phyloP scores from a whole-genome alignment of 2,113 vertebrate species.

The Pipra filicauda region DNA sequence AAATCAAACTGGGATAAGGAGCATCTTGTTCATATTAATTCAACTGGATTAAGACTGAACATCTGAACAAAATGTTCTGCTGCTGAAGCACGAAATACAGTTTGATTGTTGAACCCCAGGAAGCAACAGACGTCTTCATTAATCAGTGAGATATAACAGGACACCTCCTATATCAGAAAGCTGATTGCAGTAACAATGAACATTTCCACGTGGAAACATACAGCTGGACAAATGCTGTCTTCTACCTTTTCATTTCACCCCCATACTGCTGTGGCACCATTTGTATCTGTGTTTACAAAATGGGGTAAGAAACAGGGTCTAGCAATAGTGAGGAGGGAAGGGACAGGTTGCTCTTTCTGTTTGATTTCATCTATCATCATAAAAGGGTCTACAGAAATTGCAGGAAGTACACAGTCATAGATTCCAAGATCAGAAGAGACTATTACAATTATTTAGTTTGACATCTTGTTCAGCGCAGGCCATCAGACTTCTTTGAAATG shows the following conservation, averaged over 20 bases:
- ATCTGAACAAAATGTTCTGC: slow-evolving; percentile 28
- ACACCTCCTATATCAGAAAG: not conserved
- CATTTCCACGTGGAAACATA: not conserved
- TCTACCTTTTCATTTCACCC: not conserved
- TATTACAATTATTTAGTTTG: not conserved
- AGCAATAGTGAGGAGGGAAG: not conserved
- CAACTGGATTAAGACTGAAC: slow-evolving; percentile 7
- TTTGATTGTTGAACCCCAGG: not conserved
- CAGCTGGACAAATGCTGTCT: not conserved
- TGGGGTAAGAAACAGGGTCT: not conserved
- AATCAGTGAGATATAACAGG: not conserved
- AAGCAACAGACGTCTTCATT: not conserved
- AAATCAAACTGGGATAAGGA: not conserved
- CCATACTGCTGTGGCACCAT: not conserved
- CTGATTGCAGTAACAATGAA: not conserved
- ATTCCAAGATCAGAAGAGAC: not conserved
- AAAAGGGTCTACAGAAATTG: not conserved
- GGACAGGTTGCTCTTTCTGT: not conserved
- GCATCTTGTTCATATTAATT: slow-evolving; percentile 14
- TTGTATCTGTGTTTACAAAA: not conserved
- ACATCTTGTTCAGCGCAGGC: not conserved
- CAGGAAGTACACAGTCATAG: not conserved
- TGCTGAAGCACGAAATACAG: not conserved
- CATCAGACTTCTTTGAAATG: not conserved
- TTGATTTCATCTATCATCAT: not conserved